Base-by-base conservation (phyloP, 2,113 vertebrate genomes). In the Physeter macrocephalus region DNA sequence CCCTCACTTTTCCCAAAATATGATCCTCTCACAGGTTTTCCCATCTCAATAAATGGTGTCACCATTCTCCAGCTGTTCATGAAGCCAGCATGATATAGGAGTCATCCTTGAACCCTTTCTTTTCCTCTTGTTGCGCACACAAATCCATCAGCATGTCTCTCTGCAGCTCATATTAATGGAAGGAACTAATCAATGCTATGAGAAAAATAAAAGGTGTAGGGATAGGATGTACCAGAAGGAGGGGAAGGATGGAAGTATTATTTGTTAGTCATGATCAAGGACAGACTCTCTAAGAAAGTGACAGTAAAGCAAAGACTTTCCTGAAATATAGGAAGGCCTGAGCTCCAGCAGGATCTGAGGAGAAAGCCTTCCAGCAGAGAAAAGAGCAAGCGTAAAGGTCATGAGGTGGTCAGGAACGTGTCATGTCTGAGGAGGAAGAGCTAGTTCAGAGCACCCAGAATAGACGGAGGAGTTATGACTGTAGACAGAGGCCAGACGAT, bases 401-500 rank as follows among this genome's bases (percentile, higher is more conserved):
- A 0, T 0, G 29, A 36, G 17, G 43, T 2, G 25, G 25, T 57
- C 20, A 66, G 15, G 52, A 81, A 7, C 1, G 4, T 0, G 2
- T 14, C 15, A 1, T 0, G 0, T 43, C 46, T 0, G 3, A 34
- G 41, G 1, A 46, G 41, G 34, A 25, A 8, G 1, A 23, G 39
- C 7, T 3, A 34, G 36, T 31, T 57, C 27, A 59, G 54, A 31
- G 14, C 3, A 1, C 41, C 46, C 1, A 12, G 61, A 84, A 27
- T 17, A 71, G 64, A 27, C 2, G 2, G 23, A 62, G 1, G 36
- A 18, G 34, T 57, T 31, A 29, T 18, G 12, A 64, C 11, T 0
- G 11, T 12, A 67, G 11, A 77, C 1, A 71, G 15, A 64, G 17
- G 13, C 54, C 20, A 27, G 27, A 29, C 18, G 18, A 13, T 20